phyloP scores from a whole-genome alignment of 2,888 invertebrate genomes.

The Synanthedon formicaeformis region DNA sequence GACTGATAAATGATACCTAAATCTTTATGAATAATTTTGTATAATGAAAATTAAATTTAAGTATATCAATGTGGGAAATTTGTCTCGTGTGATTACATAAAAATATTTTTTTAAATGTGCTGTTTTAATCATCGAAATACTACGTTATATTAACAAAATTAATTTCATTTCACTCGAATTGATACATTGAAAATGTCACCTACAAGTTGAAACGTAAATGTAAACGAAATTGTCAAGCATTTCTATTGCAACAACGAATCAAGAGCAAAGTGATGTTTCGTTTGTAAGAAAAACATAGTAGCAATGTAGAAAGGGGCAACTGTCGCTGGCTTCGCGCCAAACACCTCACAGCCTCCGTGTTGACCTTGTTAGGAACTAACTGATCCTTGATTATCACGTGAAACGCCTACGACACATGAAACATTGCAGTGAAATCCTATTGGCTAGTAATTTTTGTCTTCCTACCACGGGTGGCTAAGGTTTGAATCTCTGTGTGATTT shows the following conservation, averaged over 20 bases:
- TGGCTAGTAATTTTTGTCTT: no score
- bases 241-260: constrained; percentile 13
- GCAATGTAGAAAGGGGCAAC: constrained; percentile 23
- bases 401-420: constrained; percentile 1
- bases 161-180: no score
- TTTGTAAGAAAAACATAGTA: constrained; percentile 23
- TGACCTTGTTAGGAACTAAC: constrained; percentile 5
- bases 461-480: no score
- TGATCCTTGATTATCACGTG: constrained; percentile 10
- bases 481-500: no score
- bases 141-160: no score
- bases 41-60: not conserved
- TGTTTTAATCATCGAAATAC: no score
- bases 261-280: constrained; percentile 22
- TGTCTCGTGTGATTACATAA: no score
- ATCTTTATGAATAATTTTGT: no score
- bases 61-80: not conserved
- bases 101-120: no score
- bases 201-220: constrained; percentile 7
- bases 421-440: no score
- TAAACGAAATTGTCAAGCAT: constrained; percentile 6
- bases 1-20: no score
- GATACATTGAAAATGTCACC: no score
- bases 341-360: constrained; percentile 4
- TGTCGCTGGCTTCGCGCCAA: constrained; percentile 34